Base-by-base conservation (phyloP, 64 coral and sea anemone genomes). In the Montipora foliosa region DNA sequence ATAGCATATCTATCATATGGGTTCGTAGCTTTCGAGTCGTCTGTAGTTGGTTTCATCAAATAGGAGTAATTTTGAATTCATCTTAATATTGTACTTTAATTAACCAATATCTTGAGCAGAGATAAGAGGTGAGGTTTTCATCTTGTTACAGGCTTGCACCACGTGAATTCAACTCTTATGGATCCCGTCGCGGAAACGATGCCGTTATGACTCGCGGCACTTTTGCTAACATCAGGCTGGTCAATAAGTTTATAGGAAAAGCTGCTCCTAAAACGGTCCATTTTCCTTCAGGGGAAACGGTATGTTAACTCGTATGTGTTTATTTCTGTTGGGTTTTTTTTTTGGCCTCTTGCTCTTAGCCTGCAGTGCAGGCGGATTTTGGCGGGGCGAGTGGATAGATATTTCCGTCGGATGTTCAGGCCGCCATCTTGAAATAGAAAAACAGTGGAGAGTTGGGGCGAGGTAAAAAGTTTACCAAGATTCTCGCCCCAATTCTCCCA, bases 191-290 rank as follows among this genome's bases (percentile, higher is more conserved):
- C 75, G 97, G 97, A 73, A 99, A 99, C 53, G 97, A 99, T 70
- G 95, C 94, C 22, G 95, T 99, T 84, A 99, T 99, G 97, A 88
- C 97, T 21, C 97, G 97, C 22, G 97, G 97, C 55, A 99, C 97
- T 8, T 99, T 99, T 89, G 97, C 97, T 48, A 99, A 99, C 76
- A 99, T 99, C 77, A 92, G 97, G 45, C 78, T 99, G 73, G 60
- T 99, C 9, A 99, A 99, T 15, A 99, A 99, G 79, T 99, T 99
- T 47, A 99, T 99, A 11, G 97, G 97, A 9, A 99, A 99, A 82
- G 97, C 97, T 72, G 89, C 91, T 29, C 97, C 97, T 3, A 99
- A 92, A 75, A 99, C 97, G 4, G 11, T 90, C 0, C 97, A 99
- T 60, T 49, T 96, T 44, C 97, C 97, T 7, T 99, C 97, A 13